Base-by-base conservation (phyloP, 2,113 vertebrate species). In the Nibea coibor region DNA sequence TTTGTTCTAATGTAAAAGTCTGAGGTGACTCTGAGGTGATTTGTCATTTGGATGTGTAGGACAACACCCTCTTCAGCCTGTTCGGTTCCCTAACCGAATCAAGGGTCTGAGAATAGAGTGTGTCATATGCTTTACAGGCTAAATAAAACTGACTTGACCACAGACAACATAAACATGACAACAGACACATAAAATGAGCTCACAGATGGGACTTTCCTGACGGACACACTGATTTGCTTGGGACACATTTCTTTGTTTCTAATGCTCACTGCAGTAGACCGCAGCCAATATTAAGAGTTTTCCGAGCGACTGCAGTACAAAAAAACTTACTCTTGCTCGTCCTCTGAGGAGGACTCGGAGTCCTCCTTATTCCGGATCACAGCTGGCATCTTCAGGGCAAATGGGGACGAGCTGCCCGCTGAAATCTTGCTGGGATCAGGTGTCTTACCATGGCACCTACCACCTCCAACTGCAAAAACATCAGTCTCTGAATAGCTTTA, bases 361-460 rank as follows among this genome's bases (percentile, higher is more conserved):
- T 96, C 96, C 72, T 96, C 96, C 87, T 96, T 92, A 86, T 94
- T 96, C 91, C 83, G 93, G 93, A 92, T 94, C 86, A 95, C 96
- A 67, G 94, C 91, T 59, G 96, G 96, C 97, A 99, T 99, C 88
- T 96, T 94, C 92, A 79, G 58, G 50, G 80, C 58, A 20, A 80
- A 26, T 50, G 17, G 28, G 35, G 42, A 76, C 47, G 28, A 47
- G 75, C 75, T 82, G 81, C 22, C 79, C 47, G 84, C 39, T 74
- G 17, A 87, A 79, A 84, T 83, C 73, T 74, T 75, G 78, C 85
- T 59, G 76, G 78, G 66, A 87, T 90, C 80, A 87, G 63, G 78
- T 81, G 69, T 74, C 61, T 81, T 63, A 88, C 35, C 83, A 81
- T 87, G 68, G 70, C 90, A 92, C 85, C 70, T 79, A 51, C 35